Conservation (phyloP, 2,888 invertebrate genomes). For the Leptogaster cylindrica region DNA sequence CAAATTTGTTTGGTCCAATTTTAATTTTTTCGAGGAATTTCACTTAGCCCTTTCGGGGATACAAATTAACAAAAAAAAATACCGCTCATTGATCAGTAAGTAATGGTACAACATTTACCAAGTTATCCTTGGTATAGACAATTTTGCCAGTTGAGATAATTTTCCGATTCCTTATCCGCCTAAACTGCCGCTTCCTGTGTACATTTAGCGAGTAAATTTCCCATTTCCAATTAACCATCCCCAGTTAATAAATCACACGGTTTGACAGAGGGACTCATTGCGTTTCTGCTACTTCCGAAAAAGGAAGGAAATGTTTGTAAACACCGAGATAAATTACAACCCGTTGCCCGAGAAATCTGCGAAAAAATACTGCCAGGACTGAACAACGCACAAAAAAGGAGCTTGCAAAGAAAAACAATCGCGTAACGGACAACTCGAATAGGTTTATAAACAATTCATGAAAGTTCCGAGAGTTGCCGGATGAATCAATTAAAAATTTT, state of each 20-base stretch:
- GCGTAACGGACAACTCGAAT: conserved; percentile 2
- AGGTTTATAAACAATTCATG: conserved; percentile 5
- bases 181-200: background rate
- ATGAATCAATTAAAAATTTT: conserved; percentile 35
- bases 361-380: conserved; percentile 17
- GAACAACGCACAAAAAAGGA: background rate
- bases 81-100: background rate
- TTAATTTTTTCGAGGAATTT: too few species aligned
- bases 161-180: background rate
- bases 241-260: conserved; percentile 42
- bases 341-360: conserved; percentile 30
- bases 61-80: too few species aligned
- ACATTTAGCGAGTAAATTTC: conserved; percentile 39
- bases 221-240: conserved; percentile 43
- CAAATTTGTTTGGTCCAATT: too few species aligned
- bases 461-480: background rate
- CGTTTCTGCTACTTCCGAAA: conserved; percentile 11
- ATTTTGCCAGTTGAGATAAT: background rate
- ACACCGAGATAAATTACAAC: conserved; percentile 28
- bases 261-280: conserved; percentile 42
- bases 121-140: too few species aligned
- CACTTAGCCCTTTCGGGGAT: too few species aligned
- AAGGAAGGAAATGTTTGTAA: conserved; percentile 23
- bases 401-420: conserved; percentile 4
- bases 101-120: too few species aligned